These are phyloP conservation scores for Acropternis orthonyx DNA, from an alignment of 2,797 vertebrate genomes.

Conservation along the genomic window DNA sequence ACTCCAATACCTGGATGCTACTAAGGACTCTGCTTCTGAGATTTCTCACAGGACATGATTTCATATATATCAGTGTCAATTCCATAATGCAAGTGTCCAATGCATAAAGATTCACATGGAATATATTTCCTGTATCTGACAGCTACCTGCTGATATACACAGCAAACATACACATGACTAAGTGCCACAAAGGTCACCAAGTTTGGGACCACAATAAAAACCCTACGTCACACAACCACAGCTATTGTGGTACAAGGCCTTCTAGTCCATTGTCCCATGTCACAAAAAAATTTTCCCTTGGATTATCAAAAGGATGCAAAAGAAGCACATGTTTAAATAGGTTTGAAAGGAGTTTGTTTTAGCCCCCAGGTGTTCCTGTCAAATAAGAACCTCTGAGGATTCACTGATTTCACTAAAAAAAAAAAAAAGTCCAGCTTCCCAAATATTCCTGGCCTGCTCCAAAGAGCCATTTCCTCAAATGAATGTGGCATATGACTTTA, in stretches of 20 bases:
- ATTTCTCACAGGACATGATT: background rate
- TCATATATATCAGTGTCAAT: background rate
- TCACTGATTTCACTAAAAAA: background rate
- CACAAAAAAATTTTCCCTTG: background rate
- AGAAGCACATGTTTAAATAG: fast-evolving
- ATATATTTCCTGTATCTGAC: background rate
- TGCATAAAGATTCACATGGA: background rate
- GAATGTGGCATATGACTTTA: background rate
- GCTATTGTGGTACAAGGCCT: background rate
- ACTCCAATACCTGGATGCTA: background rate
- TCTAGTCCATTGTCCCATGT: background rate
- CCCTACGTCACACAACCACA: fast-evolving
- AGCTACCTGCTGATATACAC: background rate
- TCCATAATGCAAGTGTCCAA: background rate
- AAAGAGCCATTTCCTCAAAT: background rate
- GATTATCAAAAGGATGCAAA: background rate
- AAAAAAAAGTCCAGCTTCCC: background rate
- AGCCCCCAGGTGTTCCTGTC: background rate
- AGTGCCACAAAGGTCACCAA: background rate
- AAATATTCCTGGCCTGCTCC: background rate
- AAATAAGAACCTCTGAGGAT: background rate
- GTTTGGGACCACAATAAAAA: background rate
- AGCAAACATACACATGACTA: background rate
- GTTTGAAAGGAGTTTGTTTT: background rate
- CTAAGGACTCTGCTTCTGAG: background rate